A percentile compares a stretch with the other conserved stretches of the same genome.
Conservation (phyloP, 2,888 invertebrate genomes). For the Limnephilus lunatus region DNA sequence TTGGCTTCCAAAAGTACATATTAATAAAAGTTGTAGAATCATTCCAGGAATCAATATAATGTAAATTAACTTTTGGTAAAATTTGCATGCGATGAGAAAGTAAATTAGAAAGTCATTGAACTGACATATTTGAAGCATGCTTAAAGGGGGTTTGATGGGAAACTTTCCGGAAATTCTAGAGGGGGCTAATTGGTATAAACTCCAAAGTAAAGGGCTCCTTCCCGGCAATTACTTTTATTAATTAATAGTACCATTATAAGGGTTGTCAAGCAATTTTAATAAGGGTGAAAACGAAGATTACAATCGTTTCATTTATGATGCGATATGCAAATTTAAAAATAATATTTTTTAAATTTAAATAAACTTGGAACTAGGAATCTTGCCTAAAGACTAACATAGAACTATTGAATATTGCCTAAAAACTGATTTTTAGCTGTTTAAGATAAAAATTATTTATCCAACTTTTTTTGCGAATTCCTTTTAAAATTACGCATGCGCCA, state of each 20-base stretch:
- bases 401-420: no score
- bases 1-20: no score
- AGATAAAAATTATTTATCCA: no score
- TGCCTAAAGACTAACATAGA: no score
- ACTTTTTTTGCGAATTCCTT: no score
- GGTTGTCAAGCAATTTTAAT: not conserved
- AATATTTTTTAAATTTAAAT: no score
- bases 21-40: not conserved
- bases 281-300: not conserved
- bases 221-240: not conserved
- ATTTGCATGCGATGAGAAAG: not conserved
- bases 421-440: no score
- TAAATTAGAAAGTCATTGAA: not conserved
- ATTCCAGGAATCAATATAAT: not conserved
- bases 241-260: not conserved
- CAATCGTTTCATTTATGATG: not conserved
- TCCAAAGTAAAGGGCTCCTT: not conserved
- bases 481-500: no score
- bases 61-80: not conserved
- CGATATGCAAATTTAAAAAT: no score
- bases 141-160: not conserved
- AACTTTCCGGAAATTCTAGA: not conserved
- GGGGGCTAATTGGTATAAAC: not conserved
- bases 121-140: not conserved
- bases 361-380: no score